Evolutionary conservation across 2,797 vertebrate genomes (phyloP).

Genomic region (Neosilurus hyrtlii): DNA sequence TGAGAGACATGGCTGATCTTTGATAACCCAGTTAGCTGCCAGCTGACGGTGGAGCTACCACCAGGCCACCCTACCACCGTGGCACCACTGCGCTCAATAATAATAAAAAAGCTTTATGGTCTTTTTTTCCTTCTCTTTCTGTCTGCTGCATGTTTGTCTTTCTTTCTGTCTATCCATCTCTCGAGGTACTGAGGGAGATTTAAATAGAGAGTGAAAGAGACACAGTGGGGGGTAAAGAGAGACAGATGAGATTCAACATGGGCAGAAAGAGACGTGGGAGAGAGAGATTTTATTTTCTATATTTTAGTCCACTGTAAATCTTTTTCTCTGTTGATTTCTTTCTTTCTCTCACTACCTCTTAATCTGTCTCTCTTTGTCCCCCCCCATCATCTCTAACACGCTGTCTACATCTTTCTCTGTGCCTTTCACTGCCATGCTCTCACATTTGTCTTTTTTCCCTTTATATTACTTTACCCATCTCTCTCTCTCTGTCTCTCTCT

Average conservation of each 20-base stretch:
- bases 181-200: too few species aligned
- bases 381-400: neutral
- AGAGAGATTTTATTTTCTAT: too few species aligned
- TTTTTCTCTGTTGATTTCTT: neutral
- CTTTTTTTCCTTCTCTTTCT: neutral
- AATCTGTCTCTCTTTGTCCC: neutral
- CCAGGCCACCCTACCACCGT: too few species aligned
- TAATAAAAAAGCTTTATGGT: neutral
- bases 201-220: too few species aligned
- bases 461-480: neutral
- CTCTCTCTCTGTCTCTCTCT: slow-evolving; percentile 3
- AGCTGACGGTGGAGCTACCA: neutral
- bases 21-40: too few species aligned
- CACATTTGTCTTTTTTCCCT: neutral
- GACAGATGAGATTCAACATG: too few species aligned
- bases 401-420: neutral
- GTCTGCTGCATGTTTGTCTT: neutral
- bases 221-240: too few species aligned
- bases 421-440: too few species aligned
- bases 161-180: neutral
- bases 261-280: too few species aligned
- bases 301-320: too few species aligned
- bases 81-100: neutral
- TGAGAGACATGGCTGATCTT: too few species aligned
- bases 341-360: neutral